Conservation (phyloP, 2,797 vertebrate species). For the Presbytis comata region DNA sequence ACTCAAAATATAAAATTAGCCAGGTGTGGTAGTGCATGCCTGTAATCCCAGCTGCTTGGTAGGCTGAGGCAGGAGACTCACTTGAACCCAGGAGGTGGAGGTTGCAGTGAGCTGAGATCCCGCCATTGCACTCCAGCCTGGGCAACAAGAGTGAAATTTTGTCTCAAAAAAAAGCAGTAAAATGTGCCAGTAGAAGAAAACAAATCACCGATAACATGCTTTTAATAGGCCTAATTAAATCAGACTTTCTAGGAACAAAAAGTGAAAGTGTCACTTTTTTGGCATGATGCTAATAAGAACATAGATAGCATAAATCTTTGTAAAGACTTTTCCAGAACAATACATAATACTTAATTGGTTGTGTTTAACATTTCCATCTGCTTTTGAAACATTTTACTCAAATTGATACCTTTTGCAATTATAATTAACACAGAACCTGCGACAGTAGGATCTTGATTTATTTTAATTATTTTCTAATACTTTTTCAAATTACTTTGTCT, state of each 20-base stretch:
- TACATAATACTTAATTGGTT: background rate
- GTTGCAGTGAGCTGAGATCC: too few relatives aligned
- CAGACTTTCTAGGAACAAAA: background rate
- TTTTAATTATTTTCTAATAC: slow-evolving; percentile 24
- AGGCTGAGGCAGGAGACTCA: too few relatives aligned
- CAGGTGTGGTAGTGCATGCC: too few relatives aligned
- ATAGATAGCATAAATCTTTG: background rate
- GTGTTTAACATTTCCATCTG: background rate
- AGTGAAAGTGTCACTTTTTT: background rate
- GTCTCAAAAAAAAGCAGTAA: background rate
- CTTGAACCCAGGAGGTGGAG: too few relatives aligned
- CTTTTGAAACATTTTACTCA: background rate
- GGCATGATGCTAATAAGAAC: background rate
- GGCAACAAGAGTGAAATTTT: too few relatives aligned
- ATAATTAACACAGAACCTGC: background rate
- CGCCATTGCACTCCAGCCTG: too few relatives aligned
- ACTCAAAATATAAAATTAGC: too few relatives aligned
- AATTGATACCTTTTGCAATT: background rate
- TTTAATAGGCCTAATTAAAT: background rate
- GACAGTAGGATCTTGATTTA: background rate
- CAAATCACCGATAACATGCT: background rate
- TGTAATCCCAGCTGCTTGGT: too few relatives aligned
- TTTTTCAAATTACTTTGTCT: background rate
- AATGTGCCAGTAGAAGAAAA: background rate
- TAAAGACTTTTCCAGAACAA: background rate